These are phyloP conservation scores for Saccopteryx leptura DNA, from an alignment of 2,113 vertebrate species.

Conservation along the genomic window DNA sequence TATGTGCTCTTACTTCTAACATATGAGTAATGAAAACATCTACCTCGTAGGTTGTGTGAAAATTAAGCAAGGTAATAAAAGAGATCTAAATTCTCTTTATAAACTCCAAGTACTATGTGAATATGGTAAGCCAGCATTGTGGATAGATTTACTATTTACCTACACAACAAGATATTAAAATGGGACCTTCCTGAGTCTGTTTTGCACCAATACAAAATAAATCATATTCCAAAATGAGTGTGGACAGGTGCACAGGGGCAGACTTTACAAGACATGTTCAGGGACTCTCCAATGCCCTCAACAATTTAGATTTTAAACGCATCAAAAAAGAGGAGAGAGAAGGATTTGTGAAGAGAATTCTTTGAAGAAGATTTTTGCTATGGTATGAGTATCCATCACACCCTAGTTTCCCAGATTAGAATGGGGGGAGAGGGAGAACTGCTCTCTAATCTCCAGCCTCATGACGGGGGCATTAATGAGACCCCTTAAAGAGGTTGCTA, in stretches of 20 bases:
- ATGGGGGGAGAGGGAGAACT: not conserved
- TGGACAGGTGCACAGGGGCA: not conserved
- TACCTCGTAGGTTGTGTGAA: not conserved
- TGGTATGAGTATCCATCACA: not conserved
- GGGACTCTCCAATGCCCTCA: not conserved
- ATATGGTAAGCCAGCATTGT: slow-evolving; percentile 32
- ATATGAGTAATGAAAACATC: not conserved
- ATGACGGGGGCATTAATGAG: not conserved
- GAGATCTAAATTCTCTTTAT: slow-evolving; percentile 19
- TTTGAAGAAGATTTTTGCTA: not conserved
- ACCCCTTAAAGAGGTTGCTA: not conserved
- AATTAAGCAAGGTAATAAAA: not conserved
- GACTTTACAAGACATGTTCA: not conserved
- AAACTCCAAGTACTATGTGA: not conserved
- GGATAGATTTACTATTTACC: slow-evolving; percentile 40
- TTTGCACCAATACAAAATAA: not conserved
- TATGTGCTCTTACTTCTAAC: not conserved
- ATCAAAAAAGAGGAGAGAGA: not conserved
- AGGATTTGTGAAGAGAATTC: slow-evolving; percentile 24
- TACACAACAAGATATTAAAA: slow-evolving; percentile 39
- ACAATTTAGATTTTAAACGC: slow-evolving; percentile 43
- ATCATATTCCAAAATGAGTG: not conserved
- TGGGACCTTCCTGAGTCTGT: slow-evolving; percentile 26
- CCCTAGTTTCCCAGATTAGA: too few species aligned
- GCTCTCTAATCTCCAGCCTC: not conserved